Conservation (phyloP, 2,888 invertebrate species). For the Geotrupes spiniger region DNA sequence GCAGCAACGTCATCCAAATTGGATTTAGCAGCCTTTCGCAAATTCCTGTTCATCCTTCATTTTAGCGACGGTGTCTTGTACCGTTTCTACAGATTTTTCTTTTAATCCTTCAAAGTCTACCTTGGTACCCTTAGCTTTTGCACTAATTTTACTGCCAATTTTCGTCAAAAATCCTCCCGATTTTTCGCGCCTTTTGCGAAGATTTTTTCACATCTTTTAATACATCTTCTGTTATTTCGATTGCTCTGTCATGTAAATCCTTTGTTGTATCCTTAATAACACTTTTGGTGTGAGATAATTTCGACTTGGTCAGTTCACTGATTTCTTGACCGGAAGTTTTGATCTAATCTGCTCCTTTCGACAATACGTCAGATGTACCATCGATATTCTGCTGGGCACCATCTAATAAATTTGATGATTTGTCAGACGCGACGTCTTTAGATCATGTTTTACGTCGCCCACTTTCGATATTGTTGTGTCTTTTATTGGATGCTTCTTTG, state of each 20-base stretch:
- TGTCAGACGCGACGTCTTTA: too few species aligned
- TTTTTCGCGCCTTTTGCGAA: constrained; percentile 18
- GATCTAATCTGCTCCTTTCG: constrained; percentile 14
- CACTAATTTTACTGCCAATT: constrained; percentile 24
- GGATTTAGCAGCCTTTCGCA: too few species aligned
- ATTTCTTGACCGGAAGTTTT: too few species aligned
- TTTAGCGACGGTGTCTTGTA: background rate
- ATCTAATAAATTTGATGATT: too few species aligned
- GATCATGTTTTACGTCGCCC: constrained; percentile 10
- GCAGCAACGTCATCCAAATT: too few species aligned
- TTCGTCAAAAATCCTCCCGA: constrained; percentile 23
- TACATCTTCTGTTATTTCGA: too few species aligned
- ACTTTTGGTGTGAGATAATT: too few species aligned
- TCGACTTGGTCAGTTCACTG: too few species aligned
- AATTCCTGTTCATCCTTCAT: too few species aligned
- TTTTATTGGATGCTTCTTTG: too few species aligned
- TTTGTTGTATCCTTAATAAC: too few species aligned
- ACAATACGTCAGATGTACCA: background rate
- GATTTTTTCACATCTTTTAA: background rate
- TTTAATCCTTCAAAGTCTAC: constrained; percentile 3
- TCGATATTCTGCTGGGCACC: background rate
- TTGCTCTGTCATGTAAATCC: too few species aligned
- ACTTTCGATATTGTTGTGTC: constrained; percentile 2
- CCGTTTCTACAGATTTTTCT: constrained; percentile 4
- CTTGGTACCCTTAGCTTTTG: constrained; percentile 21